These are phyloP conservation scores for Ceyx erithaca DNA, from an alignment of 2,797 vertebrate species.

Conservation along the genomic window DNA sequence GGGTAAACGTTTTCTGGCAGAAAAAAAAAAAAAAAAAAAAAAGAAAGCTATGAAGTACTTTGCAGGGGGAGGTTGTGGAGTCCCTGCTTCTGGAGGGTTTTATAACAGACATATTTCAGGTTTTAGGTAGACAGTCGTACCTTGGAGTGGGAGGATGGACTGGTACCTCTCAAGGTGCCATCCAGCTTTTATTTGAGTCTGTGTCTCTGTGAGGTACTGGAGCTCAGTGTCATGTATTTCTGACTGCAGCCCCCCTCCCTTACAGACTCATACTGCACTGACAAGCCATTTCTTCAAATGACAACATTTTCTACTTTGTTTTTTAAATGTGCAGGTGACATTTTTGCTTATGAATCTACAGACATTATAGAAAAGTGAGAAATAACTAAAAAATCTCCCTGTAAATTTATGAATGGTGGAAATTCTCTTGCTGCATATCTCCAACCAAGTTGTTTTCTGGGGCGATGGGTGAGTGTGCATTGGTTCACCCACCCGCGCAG, in stretches of 20 bases:
- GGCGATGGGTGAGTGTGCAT: rapidly evolving
- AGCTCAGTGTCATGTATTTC: background rate
- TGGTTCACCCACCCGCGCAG: rapidly evolving
- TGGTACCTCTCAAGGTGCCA: background rate
- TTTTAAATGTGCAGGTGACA: background rate
- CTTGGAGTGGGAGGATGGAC: background rate
- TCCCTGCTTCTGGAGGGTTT: background rate
- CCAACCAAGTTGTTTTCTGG: background rate
- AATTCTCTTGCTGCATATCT: background rate
- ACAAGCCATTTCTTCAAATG: background rate
- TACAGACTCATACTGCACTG: background rate
- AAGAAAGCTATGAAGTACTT: constrained; percentile 5
- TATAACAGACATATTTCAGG: background rate
- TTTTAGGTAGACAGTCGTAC: background rate
- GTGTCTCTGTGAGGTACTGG: background rate
- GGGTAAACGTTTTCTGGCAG: constrained; percentile 31
- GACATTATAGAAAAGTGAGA: background rate
- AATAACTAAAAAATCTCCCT: background rate
- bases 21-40: background rate
- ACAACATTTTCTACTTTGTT: background rate
- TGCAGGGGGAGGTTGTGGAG: background rate
- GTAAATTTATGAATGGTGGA: background rate
- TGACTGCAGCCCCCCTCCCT: background rate
- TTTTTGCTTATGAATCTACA: background rate
- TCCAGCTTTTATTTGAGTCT: background rate